These are phyloP conservation scores for Epirrhoe tristata DNA, from an alignment of 2,888 invertebrate species.

Conservation along the genomic window DNA sequence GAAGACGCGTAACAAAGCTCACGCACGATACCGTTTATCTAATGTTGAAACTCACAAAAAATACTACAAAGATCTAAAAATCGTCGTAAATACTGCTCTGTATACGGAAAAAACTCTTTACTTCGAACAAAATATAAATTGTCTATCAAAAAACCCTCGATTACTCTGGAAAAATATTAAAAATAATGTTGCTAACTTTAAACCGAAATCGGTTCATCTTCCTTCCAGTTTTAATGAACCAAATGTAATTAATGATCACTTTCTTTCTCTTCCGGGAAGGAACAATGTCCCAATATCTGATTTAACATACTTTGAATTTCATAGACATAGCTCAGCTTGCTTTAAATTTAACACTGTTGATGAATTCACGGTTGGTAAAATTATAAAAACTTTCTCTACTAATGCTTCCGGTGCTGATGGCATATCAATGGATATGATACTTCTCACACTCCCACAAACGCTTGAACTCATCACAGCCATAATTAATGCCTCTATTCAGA, in stretches of 20 bases:
- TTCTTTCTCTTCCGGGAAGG: slow-evolving; percentile 4
- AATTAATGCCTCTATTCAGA: slow-evolving; percentile 7
- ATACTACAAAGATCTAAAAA: slow-evolving; percentile 16
- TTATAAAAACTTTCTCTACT: slow-evolving; percentile 6
- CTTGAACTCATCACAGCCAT: slow-evolving; percentile 1
- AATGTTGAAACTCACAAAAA: slow-evolving; percentile 6
- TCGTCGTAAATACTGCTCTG: no score
- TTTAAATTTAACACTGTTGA: no score
- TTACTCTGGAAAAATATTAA: slow-evolving; percentile 23
- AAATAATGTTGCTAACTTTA: slow-evolving; percentile 13
- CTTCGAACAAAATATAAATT: slow-evolving; percentile 7
- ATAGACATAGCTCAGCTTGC: background rate
- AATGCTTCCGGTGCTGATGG: slow-evolving; percentile 7
- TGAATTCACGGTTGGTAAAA: background rate
- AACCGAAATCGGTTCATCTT: background rate
- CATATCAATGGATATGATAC: slow-evolving; percentile 9
- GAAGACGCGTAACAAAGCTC: slow-evolving; percentile 11
- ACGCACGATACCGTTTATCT: background rate
- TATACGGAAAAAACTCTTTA: background rate
- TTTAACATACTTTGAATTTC: slow-evolving; percentile 4
- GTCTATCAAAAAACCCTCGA: background rate
- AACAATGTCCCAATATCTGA: background rate
- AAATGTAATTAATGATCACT: slow-evolving; percentile 13
- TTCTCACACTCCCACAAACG: slow-evolving; percentile 2
- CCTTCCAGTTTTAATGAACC: slow-evolving; percentile 12